A percentile compares a stretch with the other conserved stretches of the same genome.
Conservation (phyloP, 2,113 vertebrate species). For the Bagarius yarrelli region DNA sequence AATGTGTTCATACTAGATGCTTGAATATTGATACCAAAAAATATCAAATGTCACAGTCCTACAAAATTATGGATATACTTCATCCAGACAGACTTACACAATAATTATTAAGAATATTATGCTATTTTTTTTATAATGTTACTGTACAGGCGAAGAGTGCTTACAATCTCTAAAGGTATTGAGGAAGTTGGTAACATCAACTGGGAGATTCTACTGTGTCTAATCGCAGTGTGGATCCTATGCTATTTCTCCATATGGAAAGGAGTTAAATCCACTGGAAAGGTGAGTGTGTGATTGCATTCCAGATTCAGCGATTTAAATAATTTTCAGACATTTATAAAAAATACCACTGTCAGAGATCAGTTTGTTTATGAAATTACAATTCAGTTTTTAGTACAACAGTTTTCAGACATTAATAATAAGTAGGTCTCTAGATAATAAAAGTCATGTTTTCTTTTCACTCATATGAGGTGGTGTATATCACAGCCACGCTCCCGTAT, state of each 20-base stretch:
- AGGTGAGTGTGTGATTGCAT: constrained; percentile 69
- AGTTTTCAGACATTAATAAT: background rate
- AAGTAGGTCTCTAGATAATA: background rate
- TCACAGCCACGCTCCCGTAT: constrained; percentile 76
- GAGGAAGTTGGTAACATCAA: constrained; percentile 82
- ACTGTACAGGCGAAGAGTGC: constrained; percentile 75
- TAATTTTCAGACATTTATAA: too few relatives aligned
- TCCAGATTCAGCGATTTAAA: background rate
- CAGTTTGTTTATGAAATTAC: too few relatives aligned
- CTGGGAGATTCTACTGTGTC: constrained; percentile 85
- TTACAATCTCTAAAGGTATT: constrained; percentile 83
- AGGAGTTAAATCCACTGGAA: constrained; percentile 89
- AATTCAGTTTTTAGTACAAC: background rate
- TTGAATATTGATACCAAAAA: too few relatives aligned
- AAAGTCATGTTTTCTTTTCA: background rate
- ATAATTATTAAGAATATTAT: too few relatives aligned
- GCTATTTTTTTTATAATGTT: background rate
- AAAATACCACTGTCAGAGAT: too few relatives aligned
- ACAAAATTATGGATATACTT: too few relatives aligned
- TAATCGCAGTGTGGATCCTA: constrained; percentile 81
- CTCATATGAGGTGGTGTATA: constrained; percentile 70
- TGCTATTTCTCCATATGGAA: constrained; percentile 97
- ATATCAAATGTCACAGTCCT: too few relatives aligned
- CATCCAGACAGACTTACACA: too few relatives aligned
- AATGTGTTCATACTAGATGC: too few relatives aligned